phyloP scores from a whole-genome alignment of 23 tunicate genomes.

The Pegea sp. region DNA sequence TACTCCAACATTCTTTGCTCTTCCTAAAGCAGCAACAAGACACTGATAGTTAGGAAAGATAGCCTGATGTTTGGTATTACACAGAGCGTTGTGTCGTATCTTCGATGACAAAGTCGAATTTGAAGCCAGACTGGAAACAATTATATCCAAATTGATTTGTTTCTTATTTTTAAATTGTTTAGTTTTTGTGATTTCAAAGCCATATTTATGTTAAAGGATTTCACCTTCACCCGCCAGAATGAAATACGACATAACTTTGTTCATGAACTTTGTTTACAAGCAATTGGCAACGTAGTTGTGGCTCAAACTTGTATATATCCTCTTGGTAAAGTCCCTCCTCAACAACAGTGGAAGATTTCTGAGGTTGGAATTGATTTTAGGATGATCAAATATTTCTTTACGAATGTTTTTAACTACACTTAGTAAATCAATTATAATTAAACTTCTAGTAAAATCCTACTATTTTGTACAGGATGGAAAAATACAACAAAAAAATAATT shows the following conservation, averaged over 20 bases:
- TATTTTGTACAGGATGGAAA: not conserved
- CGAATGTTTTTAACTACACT: not conserved
- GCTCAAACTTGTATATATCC: conserved; percentile 35
- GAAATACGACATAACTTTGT: conserved; percentile 55
- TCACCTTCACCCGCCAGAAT: conserved; percentile 27
- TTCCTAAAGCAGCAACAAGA: no score
- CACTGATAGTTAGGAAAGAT: no score
- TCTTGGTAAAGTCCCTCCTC: conserved; percentile 14
- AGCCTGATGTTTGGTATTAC: no score
- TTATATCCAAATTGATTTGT: not conserved
- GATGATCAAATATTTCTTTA: not conserved
- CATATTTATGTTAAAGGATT: no score
- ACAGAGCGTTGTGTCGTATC: no score
- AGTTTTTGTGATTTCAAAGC: no score
- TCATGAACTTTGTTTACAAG: conserved; percentile 34
- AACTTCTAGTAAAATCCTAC: no score
- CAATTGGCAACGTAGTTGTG: conserved; percentile 14
- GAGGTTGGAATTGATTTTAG: conserved; percentile 6
- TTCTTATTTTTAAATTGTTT: not conserved
- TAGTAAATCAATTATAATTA: not conserved
- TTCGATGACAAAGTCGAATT: no score
- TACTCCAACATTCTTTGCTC: no score
- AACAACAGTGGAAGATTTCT: conserved; percentile 38
- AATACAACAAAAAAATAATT: not conserved
- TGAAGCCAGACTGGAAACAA: not conserved